These are phyloP conservation scores for Felis chaus DNA, from an alignment of 2,113 vertebrate genomes.

Conservation along the genomic window DNA sequence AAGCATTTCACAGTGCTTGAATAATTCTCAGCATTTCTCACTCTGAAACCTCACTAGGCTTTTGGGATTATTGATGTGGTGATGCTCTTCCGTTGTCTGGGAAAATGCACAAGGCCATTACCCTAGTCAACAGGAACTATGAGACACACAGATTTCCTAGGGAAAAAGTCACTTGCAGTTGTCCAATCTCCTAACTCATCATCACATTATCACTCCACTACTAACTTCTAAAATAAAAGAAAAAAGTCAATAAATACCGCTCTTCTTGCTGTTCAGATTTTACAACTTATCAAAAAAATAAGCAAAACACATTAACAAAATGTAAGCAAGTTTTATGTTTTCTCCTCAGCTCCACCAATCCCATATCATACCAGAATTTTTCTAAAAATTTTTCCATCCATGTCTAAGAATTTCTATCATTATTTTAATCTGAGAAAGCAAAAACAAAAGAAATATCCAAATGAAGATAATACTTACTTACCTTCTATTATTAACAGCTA, in stretches of 20 bases:
- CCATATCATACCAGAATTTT: background rate
- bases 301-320: background rate
- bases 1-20: background rate
- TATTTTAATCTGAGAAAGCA: constrained; percentile 25
- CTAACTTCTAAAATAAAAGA: constrained; percentile 74
- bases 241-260: constrained; percentile 58
- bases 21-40: constrained; percentile 26
- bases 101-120: constrained; percentile 54
- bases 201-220: constrained; percentile 73
- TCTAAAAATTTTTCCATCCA: background rate
- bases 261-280: constrained; percentile 66
- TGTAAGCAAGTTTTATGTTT: background rate
- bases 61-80: constrained; percentile 69
- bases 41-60: background rate
- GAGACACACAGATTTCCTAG: constrained; percentile 70
- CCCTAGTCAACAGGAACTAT: constrained; percentile 69
- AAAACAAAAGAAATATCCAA: background rate
- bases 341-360: background rate
- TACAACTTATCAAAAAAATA: background rate
- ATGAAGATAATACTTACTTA: background rate
- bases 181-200: constrained; percentile 64
- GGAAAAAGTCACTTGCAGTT: constrained; percentile 74
- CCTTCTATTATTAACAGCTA: background rate
- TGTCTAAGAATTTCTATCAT: background rate
- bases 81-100: constrained; percentile 72